Evolutionary conservation across 2,888 invertebrate species (phyloP), one percentile per base, ranked within the genome.

Genomic region (Podabrus alpinus): DNA sequence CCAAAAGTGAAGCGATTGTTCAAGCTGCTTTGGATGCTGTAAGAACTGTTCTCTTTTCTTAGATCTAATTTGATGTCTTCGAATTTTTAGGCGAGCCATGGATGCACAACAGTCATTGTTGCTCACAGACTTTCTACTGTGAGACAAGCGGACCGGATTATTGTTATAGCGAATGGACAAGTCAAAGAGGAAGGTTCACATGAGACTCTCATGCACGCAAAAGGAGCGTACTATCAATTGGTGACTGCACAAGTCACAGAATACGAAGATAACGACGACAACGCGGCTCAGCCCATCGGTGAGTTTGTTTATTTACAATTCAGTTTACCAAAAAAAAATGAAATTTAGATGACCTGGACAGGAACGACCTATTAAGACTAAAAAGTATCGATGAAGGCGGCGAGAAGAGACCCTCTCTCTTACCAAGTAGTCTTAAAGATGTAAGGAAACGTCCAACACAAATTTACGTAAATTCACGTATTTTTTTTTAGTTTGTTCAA

Each of bases 1-100:
- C 94, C 0, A 91, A 93, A 29, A 96, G 95, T 77, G 97, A 98
- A 88, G 90, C 93, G 0, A 92, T 94, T 86, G 97, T 97, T 0
- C 97, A 97, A 87, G 91, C 91, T 16, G 97, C 92, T 69, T 89
- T 93, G 76, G 94, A 92, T 86, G 92, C 90, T 88, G 94, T 92
- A 84, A 82, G 79, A 68, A 59, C 13, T 4, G 0, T 45, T n/a
- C 13, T n/a, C 5, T 45, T 1, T 13, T 29, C 4, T 45, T 1
- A n/a, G 4, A 45, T 45, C 5, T n/a, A n/a, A 13, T 45, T 45
- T 45, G 0, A 45, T 3, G 5, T n/a, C 4, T 45, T 7, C 1
- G 4, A 1, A 7, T 61, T 79, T 83, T 82, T 15, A 92, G 92
- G 93, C 92, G 2, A 91, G 92, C 83, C 87, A 91, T 87, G 94